phyloP scores from a whole-genome alignment of 2,797 vertebrate species.

The Danionella dracula region DNA sequence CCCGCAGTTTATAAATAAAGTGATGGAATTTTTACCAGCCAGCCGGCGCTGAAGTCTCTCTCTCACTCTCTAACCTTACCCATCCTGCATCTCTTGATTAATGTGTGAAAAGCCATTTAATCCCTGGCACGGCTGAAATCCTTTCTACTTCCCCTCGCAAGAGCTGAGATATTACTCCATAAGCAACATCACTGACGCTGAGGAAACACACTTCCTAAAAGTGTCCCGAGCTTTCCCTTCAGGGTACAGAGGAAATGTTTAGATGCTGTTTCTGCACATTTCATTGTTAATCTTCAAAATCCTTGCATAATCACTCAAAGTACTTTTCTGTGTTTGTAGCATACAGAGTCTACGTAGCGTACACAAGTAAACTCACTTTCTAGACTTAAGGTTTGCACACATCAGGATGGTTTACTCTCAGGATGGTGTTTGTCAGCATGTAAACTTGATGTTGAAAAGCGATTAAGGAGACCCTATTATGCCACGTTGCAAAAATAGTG shows the following conservation, averaged over 20 bases:
- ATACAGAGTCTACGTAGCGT: constrained; percentile 48
- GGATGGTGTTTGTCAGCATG: too few relatives aligned
- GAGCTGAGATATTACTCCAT: constrained; percentile 19
- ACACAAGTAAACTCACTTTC: too few relatives aligned
- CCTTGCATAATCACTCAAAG: too few relatives aligned
- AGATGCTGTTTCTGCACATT: too few relatives aligned
- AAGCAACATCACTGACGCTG: neutral
- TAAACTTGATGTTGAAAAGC: too few relatives aligned
- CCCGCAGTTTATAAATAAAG: constrained; percentile 12
- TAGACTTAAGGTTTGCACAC: too few relatives aligned
- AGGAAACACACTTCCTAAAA: constrained; percentile 20
- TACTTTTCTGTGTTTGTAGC: neutral
- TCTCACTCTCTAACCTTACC: constrained; percentile 4
- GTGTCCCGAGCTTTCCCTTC: neutral
- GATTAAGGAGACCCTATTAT: too few relatives aligned
- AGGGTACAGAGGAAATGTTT: constrained; percentile 4
- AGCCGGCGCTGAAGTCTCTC: neutral
- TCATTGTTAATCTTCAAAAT: neutral
- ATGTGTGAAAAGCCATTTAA: constrained; percentile 23
- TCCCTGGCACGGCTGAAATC: neutral
- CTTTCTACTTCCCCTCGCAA: neutral
- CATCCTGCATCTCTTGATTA: constrained; percentile 8
- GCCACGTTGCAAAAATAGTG: too few relatives aligned
- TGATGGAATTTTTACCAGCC: constrained; percentile 15
- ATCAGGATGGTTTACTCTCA: too few relatives aligned